Conservation (phyloP, 2,888 invertebrate genomes). For the Caenorhabditis sp. region DNA sequence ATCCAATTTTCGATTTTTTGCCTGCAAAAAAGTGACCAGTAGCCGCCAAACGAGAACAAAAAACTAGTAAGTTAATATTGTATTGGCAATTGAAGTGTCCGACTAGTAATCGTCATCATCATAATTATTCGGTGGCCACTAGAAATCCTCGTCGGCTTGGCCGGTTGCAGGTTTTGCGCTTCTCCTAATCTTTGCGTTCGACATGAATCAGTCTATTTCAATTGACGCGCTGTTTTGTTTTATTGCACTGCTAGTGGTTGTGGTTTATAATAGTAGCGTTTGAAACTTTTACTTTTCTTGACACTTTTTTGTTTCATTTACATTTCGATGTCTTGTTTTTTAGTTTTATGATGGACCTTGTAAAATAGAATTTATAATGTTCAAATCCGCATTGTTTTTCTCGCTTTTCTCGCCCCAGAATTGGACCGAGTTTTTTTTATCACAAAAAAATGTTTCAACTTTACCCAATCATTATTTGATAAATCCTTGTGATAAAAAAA, state of each 20-base stretch:
- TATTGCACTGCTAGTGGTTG: neutral
- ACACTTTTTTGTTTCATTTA: constrained; percentile 3
- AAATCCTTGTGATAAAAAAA: too few relatives aligned
- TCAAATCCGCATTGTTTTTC: neutral
- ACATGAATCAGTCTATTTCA: too few relatives aligned
- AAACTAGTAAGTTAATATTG: neutral
- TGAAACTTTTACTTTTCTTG: constrained; percentile 5
- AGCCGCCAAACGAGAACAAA: neutral
- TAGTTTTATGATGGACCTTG: neutral
- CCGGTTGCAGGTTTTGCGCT: constrained; percentile 32
- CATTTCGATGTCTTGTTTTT: constrained; percentile 4
- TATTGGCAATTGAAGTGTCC: neutral
- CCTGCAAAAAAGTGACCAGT: neutral
- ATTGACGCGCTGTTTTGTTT: neutral
- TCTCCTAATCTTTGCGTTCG: neutral
- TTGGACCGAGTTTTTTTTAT: too few relatives aligned
- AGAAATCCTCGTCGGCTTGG: neutral
- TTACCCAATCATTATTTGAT: too few relatives aligned
- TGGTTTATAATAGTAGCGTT: neutral
- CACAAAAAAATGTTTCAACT: too few relatives aligned
- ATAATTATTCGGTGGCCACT: neutral
- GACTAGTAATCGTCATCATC: neutral
- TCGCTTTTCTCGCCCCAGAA: too few relatives aligned
- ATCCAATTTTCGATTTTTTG: neutral
- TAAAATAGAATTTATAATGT: neutral